A percentile compares a stretch with the other conserved stretches of the same genome.
Conservation (phyloP, 1,140 invertebrate genomes). For the Penaeus japonicus region DNA sequence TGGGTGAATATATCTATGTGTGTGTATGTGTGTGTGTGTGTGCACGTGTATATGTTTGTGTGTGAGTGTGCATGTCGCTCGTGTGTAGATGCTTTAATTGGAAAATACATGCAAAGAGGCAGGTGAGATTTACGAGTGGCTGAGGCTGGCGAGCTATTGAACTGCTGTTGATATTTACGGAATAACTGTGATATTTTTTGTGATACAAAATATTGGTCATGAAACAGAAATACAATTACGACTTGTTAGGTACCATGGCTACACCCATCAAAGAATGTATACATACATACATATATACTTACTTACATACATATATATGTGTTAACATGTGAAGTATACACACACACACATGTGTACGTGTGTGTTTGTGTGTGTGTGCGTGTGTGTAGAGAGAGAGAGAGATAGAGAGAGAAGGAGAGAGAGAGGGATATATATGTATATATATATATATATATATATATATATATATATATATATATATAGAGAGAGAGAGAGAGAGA, state of each 20-base stretch:
- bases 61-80: neutral
- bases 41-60: neutral
- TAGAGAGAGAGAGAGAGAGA: neutral
- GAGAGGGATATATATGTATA: too few species aligned
- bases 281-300: neutral
- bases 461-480: neutral
- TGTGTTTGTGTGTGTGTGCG: neutral
- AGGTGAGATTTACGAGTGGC: too few species aligned
- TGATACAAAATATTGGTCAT: too few species aligned
- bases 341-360: neutral
- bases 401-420: too few species aligned
- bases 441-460: too few species aligned
- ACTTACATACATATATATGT: neutral
- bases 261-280: neutral
- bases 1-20: neutral
- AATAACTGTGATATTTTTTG: too few species aligned
- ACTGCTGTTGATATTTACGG: too few species aligned
- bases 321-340: neutral
- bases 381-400: too few species aligned
- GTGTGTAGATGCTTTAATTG: too few species aligned
- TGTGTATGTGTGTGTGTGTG: neutral
- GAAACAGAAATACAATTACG: neutral
- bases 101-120: too few species aligned
- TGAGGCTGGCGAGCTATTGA: too few species aligned
- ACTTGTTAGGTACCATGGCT: neutral